Evolutionary conservation across 1,140 invertebrate species (phyloP).

Genomic region (Cylas formicarius): DNA sequence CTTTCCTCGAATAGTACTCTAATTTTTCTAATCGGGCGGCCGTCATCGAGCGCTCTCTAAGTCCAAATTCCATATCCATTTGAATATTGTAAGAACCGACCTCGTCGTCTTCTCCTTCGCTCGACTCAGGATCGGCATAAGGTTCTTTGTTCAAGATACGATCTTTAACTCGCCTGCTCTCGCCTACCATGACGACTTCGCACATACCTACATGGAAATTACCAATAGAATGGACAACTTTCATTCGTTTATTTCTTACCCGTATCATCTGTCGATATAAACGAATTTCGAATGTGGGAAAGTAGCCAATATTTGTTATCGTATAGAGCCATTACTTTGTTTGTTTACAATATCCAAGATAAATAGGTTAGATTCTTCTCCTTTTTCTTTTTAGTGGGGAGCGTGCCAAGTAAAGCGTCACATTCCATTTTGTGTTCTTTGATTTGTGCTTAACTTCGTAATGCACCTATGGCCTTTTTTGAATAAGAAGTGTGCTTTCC

Average conservation of each 20-base stretch:
- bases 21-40: slow-evolving; percentile 83
- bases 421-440: too few relatives aligned
- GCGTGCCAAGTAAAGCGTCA: too few relatives aligned
- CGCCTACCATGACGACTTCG: slow-evolving; percentile 60
- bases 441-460: too few relatives aligned
- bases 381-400: too few relatives aligned
- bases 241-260: slow-evolving; percentile 45
- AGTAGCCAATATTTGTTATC: slow-evolving; percentile 89
- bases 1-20: slow-evolving; percentile 74
- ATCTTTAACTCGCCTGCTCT: slow-evolving; percentile 53
- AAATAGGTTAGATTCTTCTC: too few relatives aligned
- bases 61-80: slow-evolving; percentile 65
- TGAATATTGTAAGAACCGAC: slow-evolving; percentile 64
- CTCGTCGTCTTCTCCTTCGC: slow-evolving; percentile 58
- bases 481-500: too few relatives aligned
- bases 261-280: slow-evolving; percentile 92
- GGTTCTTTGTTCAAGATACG: slow-evolving; percentile 45
- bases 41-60: slow-evolving; percentile 79
- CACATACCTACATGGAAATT: slow-evolving; percentile 52
- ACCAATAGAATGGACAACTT: slow-evolving; percentile 11
- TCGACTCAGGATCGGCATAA: slow-evolving; percentile 70
- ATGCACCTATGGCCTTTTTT: too few relatives aligned
- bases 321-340: slow-evolving; percentile 90
- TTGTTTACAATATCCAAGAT: too few relatives aligned
- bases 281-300: slow-evolving; percentile 87